Percentiles rank a stretch among this genome's conserved stretches.
Conservation (phyloP, 2,888 invertebrate species). For the Lamproptera curius region DNA sequence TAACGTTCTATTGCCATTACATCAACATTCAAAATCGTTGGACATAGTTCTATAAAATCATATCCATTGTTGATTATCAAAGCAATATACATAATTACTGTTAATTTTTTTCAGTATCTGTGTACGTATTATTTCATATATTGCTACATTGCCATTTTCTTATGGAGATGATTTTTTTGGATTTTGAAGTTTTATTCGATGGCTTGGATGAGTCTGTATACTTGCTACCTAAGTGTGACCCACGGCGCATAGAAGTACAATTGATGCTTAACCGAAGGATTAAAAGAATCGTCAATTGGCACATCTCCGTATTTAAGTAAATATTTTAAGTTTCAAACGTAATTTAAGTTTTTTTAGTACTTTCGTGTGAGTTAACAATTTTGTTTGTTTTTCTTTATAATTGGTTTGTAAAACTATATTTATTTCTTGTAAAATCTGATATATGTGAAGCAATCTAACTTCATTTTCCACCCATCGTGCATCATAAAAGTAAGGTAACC, state of each 20-base stretch:
- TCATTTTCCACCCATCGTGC: too few species aligned
- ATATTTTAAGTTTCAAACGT: neutral
- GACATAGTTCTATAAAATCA: too few species aligned
- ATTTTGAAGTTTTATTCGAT: constrained; percentile 47
- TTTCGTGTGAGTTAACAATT: too few species aligned
- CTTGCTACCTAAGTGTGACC: constrained; percentile 30
- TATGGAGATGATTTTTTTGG: constrained; percentile 49
- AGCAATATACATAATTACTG: too few species aligned
- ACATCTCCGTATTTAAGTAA: constrained; percentile 46
- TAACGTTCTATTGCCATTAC: too few species aligned
- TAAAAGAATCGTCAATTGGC: constrained; percentile 48
- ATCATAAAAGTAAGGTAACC: too few species aligned
- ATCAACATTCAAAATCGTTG: too few species aligned
- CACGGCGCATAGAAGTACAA: constrained; percentile 36
- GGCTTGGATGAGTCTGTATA: constrained; percentile 44
- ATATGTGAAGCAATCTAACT: too few species aligned
- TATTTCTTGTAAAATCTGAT: neutral
- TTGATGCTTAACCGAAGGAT: constrained; percentile 40
- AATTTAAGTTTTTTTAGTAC: too few species aligned
- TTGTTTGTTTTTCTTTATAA: neutral
- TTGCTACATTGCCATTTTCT: constrained; percentile 46
- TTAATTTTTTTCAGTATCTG: constrained; percentile 49
- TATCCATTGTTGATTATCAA: too few species aligned
- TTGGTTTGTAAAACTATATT: neutral
- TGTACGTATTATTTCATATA: constrained; percentile 52